Conservation (phyloP, 2,797 vertebrate species). For the Sus cebifrons region DNA sequence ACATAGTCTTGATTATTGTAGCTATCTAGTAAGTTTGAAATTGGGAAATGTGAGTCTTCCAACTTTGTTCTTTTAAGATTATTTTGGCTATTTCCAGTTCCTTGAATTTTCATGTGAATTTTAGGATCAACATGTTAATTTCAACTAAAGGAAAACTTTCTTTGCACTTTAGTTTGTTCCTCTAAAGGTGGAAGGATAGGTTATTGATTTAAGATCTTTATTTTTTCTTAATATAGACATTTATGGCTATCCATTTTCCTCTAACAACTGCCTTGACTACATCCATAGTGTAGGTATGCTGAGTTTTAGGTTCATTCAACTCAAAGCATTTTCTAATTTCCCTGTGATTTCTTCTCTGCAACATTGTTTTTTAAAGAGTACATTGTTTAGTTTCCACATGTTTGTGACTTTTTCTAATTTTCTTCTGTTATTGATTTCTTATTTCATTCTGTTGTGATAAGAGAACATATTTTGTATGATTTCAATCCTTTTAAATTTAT, state of each 20-base stretch:
- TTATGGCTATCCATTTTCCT: background rate
- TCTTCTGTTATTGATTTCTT: background rate
- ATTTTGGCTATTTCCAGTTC: slow-evolving; percentile 6
- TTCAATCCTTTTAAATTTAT: background rate
- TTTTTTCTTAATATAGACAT: slow-evolving; percentile 21
- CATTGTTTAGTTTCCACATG: background rate
- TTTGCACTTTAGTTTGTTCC: background rate
- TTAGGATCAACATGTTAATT: background rate
- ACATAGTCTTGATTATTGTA: background rate
- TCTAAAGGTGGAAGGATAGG: background rate
- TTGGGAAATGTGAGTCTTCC: background rate
- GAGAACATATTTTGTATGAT: background rate
- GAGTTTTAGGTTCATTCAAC: slow-evolving; percentile 24
- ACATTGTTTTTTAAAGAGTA: background rate
- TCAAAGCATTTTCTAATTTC: slow-evolving; percentile 21
- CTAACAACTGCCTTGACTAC: background rate
- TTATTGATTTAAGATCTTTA: background rate
- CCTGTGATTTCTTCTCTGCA: slow-evolving; percentile 19
- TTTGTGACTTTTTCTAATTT: background rate
- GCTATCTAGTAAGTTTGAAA: slow-evolving; percentile 22
- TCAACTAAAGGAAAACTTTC: background rate
- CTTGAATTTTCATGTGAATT: background rate
- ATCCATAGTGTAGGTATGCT: background rate
- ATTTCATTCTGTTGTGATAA: background rate
- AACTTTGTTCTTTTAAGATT: background rate